Percentiles rank a stretch among this genome's conserved stretches.
Evolutionary conservation across 2,888 invertebrate genomes (phyloP).

Genomic region (Molorchus minor): DNA sequence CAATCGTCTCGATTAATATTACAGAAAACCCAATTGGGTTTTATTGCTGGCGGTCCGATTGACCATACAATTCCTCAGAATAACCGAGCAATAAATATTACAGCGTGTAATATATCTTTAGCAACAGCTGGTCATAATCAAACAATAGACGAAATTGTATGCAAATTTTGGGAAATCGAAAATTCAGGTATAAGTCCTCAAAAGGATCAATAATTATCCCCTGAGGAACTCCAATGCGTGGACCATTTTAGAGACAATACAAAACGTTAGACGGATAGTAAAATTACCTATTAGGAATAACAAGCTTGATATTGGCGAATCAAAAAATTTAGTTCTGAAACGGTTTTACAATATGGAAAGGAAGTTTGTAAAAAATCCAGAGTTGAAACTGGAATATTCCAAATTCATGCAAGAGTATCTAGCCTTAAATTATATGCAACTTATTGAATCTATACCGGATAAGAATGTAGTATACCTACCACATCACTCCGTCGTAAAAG

Average conservation of each 20-base stretch:
- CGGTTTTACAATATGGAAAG: slow-evolving; percentile 5
- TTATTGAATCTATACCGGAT: no score
- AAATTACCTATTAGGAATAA: background rate
- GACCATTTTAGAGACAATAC: background rate
- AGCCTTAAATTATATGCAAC: slow-evolving; percentile 5
- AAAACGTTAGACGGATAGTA: background rate
- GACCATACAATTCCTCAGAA: background rate
- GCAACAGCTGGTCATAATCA: background rate
- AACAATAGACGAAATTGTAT: background rate
- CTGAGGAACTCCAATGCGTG: background rate
- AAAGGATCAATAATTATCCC: background rate
- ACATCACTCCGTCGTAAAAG: slow-evolving; percentile 34
- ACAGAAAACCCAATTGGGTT: no score
- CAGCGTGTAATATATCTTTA: background rate
- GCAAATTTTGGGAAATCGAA: background rate
- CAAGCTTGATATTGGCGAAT: background rate
- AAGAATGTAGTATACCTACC: no score
- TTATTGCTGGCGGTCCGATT: slow-evolving; percentile 1
- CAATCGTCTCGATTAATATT: background rate
- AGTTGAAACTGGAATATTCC: slow-evolving; percentile 19
- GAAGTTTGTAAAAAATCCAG: background rate
- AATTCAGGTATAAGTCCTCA: background rate
- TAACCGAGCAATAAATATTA: background rate
- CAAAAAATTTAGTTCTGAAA: slow-evolving; percentile 3
- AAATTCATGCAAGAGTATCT: slow-evolving; percentile 31